phyloP scores from a whole-genome alignment of 2,797 vertebrate genomes.

The Dipus sagitta region DNA sequence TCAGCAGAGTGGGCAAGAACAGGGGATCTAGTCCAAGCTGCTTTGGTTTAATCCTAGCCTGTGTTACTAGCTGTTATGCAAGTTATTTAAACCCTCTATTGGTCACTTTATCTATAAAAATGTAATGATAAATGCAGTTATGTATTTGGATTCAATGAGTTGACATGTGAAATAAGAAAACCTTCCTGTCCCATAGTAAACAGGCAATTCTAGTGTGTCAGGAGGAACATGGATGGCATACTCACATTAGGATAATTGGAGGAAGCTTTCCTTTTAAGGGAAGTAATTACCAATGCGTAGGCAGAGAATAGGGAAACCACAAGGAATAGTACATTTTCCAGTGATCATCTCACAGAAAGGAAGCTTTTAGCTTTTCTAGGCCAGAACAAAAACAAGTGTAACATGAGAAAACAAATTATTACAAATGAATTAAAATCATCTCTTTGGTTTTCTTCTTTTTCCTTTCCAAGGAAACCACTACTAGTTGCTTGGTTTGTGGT shows the following conservation, averaged over 20 bases:
- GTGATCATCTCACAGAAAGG: neutral
- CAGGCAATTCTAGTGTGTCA: fast-evolving
- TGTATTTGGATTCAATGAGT: neutral
- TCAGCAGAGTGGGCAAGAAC: neutral
- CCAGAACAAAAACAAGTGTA: neutral
- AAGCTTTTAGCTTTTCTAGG: neutral
- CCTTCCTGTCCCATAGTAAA: neutral
- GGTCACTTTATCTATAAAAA: neutral
- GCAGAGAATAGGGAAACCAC: neutral
- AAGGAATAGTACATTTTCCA: neutral
- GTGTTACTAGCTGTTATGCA: neutral
- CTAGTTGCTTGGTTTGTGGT: neutral
- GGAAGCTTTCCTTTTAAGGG: neutral
- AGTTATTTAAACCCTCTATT: neutral
- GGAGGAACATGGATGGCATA: neutral
- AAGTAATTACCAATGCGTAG: neutral
- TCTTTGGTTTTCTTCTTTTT: neutral
- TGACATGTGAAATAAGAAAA: neutral
- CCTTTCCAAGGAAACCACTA: neutral
- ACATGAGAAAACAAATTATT: neutral
- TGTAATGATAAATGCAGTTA: neutral
- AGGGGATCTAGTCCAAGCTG: neutral
- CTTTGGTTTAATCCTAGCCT: neutral
- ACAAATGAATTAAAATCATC: neutral
- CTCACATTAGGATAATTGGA: neutral